Base-by-base conservation (phyloP, 1,140 invertebrate genomes). In the Hylyphantes graminicola region DNA sequence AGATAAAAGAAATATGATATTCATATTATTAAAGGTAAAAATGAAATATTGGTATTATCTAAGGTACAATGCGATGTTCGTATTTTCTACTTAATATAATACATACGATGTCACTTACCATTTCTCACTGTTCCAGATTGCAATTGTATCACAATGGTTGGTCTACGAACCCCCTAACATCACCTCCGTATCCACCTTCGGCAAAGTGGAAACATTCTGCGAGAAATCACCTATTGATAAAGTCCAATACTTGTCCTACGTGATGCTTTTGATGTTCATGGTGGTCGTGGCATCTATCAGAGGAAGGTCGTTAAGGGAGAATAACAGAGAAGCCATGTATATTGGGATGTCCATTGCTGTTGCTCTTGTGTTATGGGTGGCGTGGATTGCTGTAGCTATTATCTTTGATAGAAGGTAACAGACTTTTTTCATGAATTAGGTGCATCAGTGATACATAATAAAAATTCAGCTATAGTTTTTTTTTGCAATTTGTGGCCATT, bases 291-390 rank as follows among this genome's bases (percentile, higher is more conserved):
- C 97, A 73, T 94, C 96, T 7, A 91, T 97, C 55, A 92, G 95
- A 35, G 87, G 90, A 12, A 89, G 90, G 55, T 94, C 95, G 19
- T 95, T 97, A 21, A 93, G 95, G 17, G 96, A 97, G 88, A 97
- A 98, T 89, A 96, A 97, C 88, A 92, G 96, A 3, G 96, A 98
- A 90, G 94, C 96, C 7, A 92, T 93, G 3, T 97, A 96, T 89
- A 97, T 98, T 79, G 95, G 95, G 0, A 91, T 96, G 59, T 94
- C 96, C 0, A 93, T 96, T 15, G 94, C 94, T 11, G 93, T 94
- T n/a, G 93, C 93, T 57, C 93, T 97, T n/a, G 94, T 95, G 6
- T 93, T 97, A 67, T 97, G 96, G 95, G 90, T 97, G 67, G 94
- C 94, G 15, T 96, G 95, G 95, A 93, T 87, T 0, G 65, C 79